Percentiles rank a stretch among this genome's conserved stretches.
Conservation (phyloP, 2,113 vertebrate genomes). For the Paradisaea rubra region DNA sequence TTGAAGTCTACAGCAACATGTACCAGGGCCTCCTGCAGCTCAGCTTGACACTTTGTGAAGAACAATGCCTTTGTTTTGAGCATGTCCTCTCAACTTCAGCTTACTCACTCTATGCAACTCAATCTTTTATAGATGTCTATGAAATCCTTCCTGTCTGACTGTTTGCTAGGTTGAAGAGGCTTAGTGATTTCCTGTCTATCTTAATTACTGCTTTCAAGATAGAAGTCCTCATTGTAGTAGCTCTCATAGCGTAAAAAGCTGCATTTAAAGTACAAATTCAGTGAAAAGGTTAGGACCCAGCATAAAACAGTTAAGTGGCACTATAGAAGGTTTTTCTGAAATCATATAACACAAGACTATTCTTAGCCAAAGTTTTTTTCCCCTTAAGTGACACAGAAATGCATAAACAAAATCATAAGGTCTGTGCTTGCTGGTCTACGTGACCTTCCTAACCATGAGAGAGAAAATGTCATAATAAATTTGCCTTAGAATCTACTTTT, state of each 20-base stretch:
- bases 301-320: background rate
- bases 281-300: background rate
- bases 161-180: background rate
- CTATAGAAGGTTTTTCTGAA: background rate
- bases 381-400: background rate
- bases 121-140: background rate
- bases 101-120: background rate
- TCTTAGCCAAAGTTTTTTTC: background rate
- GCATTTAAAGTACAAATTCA: background rate
- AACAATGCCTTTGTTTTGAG: background rate
- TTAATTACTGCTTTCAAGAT: background rate
- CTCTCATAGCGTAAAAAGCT: rapidly evolving
- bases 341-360: background rate
- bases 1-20: background rate
- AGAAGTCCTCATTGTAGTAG: background rate
- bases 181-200: background rate
- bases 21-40: background rate
- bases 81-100: background rate
- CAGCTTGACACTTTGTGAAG: background rate
- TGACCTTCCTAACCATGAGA: background rate
- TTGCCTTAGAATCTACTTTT: background rate
- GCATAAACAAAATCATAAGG: background rate
- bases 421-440: background rate
- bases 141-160: background rate
- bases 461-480: background rate